Base-by-base conservation (phyloP, 2,113 vertebrate species). In the Charadrius vociferus region DNA sequence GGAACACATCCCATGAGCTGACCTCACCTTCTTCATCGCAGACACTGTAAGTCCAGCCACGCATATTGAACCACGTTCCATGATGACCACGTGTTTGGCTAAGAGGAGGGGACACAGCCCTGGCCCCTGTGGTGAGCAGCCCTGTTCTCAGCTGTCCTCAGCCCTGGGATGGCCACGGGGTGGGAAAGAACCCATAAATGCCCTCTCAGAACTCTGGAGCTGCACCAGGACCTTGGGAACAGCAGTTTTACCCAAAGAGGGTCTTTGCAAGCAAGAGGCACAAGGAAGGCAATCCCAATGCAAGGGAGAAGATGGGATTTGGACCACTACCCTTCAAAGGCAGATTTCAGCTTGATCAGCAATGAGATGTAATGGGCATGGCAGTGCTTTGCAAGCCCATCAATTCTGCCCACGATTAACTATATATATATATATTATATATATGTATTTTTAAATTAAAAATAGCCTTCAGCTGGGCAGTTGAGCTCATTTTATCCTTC, bases 31-130 rank as follows among this genome's bases (percentile, higher is more conserved):
- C 23, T 14, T 21, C 21, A 19, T 12, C 1, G 0, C 43, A 37
- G 52, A 13, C 6, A 2, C 7, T 7, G 12, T 1, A 0, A 1
- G 9, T 45, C 59, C 67, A 37, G 19, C 12, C 36, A 5, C 1
- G 8, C 10, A 36, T 14, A 3, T 3, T 18, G 73, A 53, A 36
- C 30, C 20, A 37, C 0, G 0, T 18, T 37, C 71, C 52, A 50
- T 4, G 8, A 41, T 24, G 52, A 47, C 39, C 14, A 1, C 0
- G 1, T 3, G 22, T 24, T 73, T 45, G 72, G 39, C 12, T 53
- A 77, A 52, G 30, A 63, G 59, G 29, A 7, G 10, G 53, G 55
- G 19, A 41, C 0, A 1, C 4, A 29, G 5, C 9, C 19, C 18
- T 24, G 22, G 16, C 4, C 11, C 7, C 27, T 50, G 22, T 10